phyloP scores from a whole-genome alignment of 2,888 invertebrate genomes.

The Agapetus fuscipes region DNA sequence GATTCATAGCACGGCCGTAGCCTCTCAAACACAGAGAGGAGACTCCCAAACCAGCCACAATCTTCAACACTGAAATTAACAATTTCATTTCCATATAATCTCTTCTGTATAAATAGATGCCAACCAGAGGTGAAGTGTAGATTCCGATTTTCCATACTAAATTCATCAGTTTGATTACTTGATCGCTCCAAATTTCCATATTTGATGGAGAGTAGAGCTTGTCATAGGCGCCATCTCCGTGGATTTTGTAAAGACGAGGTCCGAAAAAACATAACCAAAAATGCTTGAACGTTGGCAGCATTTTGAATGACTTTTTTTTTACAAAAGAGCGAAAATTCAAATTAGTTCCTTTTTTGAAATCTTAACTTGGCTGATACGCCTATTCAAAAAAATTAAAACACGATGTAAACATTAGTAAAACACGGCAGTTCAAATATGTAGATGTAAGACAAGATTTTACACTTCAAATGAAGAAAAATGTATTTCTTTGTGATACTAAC shows the following conservation, averaged over 20 bases:
- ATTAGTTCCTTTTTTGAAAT: too few relatives aligned
- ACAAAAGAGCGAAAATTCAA: too few relatives aligned
- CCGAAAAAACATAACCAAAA: slow-evolving; percentile 58
- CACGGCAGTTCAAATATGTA: too few relatives aligned
- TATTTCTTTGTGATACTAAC: too few relatives aligned
- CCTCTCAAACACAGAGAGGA: slow-evolving; percentile 57
- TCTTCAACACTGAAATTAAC: slow-evolving; percentile 32
- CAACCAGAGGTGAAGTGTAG: slow-evolving; percentile 66
- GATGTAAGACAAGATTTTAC: too few relatives aligned
- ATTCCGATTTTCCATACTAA: slow-evolving; percentile 56
- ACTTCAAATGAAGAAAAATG: too few relatives aligned
- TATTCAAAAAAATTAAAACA: too few relatives aligned
- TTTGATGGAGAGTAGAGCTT: slow-evolving; percentile 54
- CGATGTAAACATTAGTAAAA: too few relatives aligned
- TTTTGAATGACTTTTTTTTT: slow-evolving; percentile 3
- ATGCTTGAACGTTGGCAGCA: slow-evolving; percentile 39
- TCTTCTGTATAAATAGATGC: slow-evolving; percentile 59
- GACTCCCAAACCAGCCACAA: slow-evolving; percentile 55
- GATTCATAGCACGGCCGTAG: slow-evolving; percentile 56
- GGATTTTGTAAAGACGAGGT: slow-evolving; percentile 62
- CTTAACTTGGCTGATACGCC: too few relatives aligned
- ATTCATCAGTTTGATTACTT: slow-evolving; percentile 58
- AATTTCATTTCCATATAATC: slow-evolving; percentile 40
- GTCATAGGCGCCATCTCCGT: slow-evolving; percentile 50
- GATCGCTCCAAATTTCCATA: slow-evolving; percentile 65